Evolutionary conservation across 2,888 invertebrate species (phyloP).

Genomic region (Lithophane socia): DNA sequence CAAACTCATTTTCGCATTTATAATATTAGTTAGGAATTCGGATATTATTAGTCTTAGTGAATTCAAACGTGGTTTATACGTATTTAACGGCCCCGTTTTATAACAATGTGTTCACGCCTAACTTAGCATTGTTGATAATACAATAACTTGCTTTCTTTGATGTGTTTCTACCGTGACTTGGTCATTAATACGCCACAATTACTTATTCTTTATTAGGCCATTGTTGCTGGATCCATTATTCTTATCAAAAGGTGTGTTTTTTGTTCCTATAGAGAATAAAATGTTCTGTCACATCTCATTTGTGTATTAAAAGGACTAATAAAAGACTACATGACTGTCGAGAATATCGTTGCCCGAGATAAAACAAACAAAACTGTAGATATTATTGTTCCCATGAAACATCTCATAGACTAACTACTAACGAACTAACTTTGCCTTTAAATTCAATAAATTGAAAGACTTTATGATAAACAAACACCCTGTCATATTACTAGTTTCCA

Average conservation of each 20-base stretch:
- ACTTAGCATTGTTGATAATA: conserved; percentile 2
- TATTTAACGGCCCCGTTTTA: conserved; percentile 16
- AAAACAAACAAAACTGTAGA: background rate
- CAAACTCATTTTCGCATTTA: too few relatives aligned
- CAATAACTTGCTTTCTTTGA: background rate
- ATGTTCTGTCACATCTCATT: background rate
- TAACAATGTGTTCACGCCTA: conserved; percentile 6
- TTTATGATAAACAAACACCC: background rate
- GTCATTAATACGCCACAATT: conserved; percentile 13
- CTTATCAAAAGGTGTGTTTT: conserved; percentile 19
- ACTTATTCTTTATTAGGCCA: conserved; percentile 9
- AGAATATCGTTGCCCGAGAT: background rate
- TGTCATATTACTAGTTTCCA: background rate
- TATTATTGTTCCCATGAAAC: background rate
- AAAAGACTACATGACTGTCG: background rate
- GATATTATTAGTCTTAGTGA: background rate
- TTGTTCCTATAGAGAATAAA: conserved; percentile 1
- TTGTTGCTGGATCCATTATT: conserved; percentile 4
- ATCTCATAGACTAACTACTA: background rate
- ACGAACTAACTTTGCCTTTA: background rate
- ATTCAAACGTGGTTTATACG: conserved; percentile 15
- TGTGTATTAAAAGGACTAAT: background rate
- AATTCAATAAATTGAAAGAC: background rate
- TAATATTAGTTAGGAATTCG: too few relatives aligned
- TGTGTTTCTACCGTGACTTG: conserved; percentile 18